These are phyloP conservation scores for Nasonia oneida DNA, from an alignment of 2,888 invertebrate species.

Conservation along the genomic window DNA sequence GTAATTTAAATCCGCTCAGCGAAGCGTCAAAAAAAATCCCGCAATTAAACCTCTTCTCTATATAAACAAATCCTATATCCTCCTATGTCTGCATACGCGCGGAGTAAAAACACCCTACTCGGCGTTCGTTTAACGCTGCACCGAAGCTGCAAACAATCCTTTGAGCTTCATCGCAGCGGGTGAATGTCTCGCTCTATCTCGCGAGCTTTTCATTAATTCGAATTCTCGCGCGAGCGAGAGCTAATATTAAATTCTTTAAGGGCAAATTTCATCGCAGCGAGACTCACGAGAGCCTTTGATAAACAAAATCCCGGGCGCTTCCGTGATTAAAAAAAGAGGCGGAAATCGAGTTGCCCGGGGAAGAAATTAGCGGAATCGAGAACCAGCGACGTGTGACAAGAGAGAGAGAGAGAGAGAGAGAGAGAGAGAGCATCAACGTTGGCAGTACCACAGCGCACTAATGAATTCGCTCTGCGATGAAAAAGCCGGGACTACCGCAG, in stretches of 20 bases:
- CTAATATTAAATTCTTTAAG: background rate
- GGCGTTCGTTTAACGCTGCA: too few species aligned
- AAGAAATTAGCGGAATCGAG: slow-evolving; percentile 14
- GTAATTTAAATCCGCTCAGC: too few species aligned
- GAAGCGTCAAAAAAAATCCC: background rate
- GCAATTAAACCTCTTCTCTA: too few species aligned
- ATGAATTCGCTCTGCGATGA: slow-evolving; percentile 18
- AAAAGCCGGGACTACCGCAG: too few species aligned
- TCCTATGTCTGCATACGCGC: too few species aligned
- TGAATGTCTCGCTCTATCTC: too few species aligned
- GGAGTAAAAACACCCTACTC: too few species aligned
- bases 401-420: background rate
- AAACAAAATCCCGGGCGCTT: slow-evolving; percentile 10
- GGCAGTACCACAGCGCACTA: background rate
- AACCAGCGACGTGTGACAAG: slow-evolving; percentile 28
- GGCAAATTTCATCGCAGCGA: background rate
- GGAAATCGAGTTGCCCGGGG: slow-evolving; percentile 6
- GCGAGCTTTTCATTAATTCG: too few species aligned
- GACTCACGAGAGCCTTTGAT: slow-evolving; percentile 8
- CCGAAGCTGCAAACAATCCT: too few species aligned
- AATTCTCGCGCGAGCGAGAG: background rate
- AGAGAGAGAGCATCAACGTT: too few species aligned
- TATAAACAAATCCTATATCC: too few species aligned
- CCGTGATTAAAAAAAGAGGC: slow-evolving; percentile 16
- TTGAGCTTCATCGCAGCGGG: too few species aligned